Evolutionary conservation across 2,113 vertebrate genomes (phyloP), one percentile per base, ranked within the genome.

Genomic region (Datnioides undecimradiatus): DNA sequence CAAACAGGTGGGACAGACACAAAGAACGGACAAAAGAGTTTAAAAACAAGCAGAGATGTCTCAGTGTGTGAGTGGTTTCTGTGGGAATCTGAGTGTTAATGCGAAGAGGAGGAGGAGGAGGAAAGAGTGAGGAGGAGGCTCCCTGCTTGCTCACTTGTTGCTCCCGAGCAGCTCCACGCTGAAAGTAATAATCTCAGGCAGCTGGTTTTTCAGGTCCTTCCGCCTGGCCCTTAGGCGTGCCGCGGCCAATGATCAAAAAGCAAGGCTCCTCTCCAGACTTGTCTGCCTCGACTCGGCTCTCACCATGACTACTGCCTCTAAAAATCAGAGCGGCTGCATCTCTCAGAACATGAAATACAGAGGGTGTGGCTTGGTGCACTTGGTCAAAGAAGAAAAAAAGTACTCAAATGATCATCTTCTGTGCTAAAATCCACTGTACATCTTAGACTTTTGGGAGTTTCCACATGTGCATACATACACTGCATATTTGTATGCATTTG

Each of bases 171-270:
- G 69, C 57, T 77, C 49, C 70, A 76, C 16, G 6, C 49, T 82
- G 29, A 74, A 48, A 76, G 83, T 83, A 89, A 78, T 87, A 80
- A 86, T 90, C 68, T 73, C 38, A 79, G 72, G 84, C 73, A 94
- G 90, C 94, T 93, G 93, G 95, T 95, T 95, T 95, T 95, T 95
- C 95, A 90, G 93, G 95, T 95, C 93, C 80, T 70, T 76, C 90
- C 38, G 70, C 87, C 82, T 14, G 54, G 88, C 82, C 76, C 45
- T 67, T 43, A 90, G 95, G 94, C 67, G 88, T 91, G 93, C 71
- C 85, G 19, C 36, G 41, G 73, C 48, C 14, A 0, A 51, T 60
- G 71, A 86, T 93, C 72, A 89, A 76, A 88, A 74, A 67, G 57
- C 7, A 5, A 59, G 46, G 64, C 72, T 81, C 52, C 48, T 80